Base-by-base conservation (phyloP, 1,140 invertebrate species). In the Drosophila nebulosa region DNA sequence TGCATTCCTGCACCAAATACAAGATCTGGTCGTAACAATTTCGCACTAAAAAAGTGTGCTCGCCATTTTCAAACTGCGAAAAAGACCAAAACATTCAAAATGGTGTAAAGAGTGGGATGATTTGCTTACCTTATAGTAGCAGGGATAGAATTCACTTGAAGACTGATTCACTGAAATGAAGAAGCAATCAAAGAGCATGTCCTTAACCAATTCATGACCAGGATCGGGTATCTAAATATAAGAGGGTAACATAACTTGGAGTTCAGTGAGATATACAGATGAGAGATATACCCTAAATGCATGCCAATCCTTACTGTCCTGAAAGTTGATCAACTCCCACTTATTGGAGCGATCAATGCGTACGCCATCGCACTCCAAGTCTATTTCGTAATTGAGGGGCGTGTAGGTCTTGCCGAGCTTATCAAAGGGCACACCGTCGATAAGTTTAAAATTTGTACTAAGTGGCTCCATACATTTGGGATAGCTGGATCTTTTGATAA, bases 1-100 rank as follows among this genome's bases (percentile, higher is more conserved):
- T 80, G 21, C 64, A 67, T 3, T 50, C 36, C 1, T 75, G 39
- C 4, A 74, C 81, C 58, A 90, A 42, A 21, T 80, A 57, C 5
- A 57, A 51, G 1, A 90, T 79, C 65, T 90, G 89, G 58, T 89
- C 78, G 22, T 68, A 88, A 42, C 89, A 90, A 1, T 86, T 64
- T 4, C 85, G 89, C 3, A 88, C 74, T 4, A 90, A 35, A 42
- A 90, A 90, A 1, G 74, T 69, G 72, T 90, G 89, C 4, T 80
- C 76, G 0, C 52, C 69, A 0, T 22, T n/a, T 4, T 64, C 61
- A 27, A 63, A 90, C 89, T 90, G 39, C 6, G 50, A 6, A 21
- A 21, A 42, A 6, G 14, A 0, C n/a, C n/a, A 32, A 3, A 18
- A 1, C 0, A 2, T 14, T 21, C 0, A 24, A 9, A 2, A 12